Evolutionary conservation across 2,888 invertebrate species (phyloP).

Genomic region (Erannis defoliaria): DNA sequence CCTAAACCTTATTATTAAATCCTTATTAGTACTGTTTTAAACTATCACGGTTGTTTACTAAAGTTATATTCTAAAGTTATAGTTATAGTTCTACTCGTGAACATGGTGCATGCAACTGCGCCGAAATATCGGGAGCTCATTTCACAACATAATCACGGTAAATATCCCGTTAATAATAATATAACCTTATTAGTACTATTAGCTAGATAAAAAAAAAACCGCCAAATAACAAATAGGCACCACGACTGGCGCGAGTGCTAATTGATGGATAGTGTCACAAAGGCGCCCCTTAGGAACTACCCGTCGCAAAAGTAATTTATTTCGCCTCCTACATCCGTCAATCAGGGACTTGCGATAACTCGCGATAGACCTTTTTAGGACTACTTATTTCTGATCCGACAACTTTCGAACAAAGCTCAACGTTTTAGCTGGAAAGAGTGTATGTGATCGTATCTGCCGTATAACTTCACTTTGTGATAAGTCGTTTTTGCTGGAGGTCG

Average conservation of each 20-base stretch:
- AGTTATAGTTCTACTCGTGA: too few species aligned
- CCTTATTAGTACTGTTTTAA: too few species aligned
- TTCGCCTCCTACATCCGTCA: slow-evolving; percentile 26
- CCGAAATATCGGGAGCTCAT: too few species aligned
- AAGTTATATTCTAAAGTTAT: too few species aligned
- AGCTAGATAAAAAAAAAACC: background rate
- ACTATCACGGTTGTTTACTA: too few species aligned
- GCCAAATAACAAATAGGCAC: background rate
- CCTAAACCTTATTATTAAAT: too few species aligned
- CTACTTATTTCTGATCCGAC: background rate
- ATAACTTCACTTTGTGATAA: background rate
- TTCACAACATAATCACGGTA: too few species aligned
- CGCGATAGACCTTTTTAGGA: slow-evolving; percentile 14
- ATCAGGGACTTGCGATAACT: slow-evolving; percentile 20
- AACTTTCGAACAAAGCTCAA: background rate
- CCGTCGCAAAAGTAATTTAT: slow-evolving; percentile 23
- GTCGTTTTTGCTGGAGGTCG: too few species aligned
- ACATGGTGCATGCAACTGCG: too few species aligned
- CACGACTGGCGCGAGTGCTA: slow-evolving; percentile 5
- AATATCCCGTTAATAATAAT: too few species aligned
- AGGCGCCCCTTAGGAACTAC: slow-evolving; percentile 13
- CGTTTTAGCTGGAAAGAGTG: background rate
- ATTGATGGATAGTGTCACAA: slow-evolving; percentile 35
- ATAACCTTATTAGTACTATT: background rate
- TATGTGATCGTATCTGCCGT: background rate